phyloP scores from a whole-genome alignment of 2,888 invertebrate genomes.

The Odontomyia ornata region DNA sequence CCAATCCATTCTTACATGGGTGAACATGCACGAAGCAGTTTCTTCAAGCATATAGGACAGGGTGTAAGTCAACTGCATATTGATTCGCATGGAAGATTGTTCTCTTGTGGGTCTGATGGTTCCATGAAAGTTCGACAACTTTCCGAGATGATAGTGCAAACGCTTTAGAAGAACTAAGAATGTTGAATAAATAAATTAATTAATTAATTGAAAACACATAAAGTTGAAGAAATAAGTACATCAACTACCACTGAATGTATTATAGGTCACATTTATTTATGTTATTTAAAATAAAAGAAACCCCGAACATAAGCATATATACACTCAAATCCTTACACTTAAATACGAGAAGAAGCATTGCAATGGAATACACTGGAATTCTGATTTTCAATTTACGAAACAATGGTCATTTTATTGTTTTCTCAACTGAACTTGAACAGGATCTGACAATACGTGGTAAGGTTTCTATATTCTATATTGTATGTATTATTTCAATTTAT shows the following conservation, averaged over 20 bases:
- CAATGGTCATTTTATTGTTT: slow-evolving; percentile 18
- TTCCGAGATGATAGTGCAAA: slow-evolving; percentile 75
- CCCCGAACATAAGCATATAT: background rate
- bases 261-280: slow-evolving; percentile 42
- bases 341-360: background rate
- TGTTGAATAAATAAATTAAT: slow-evolving; percentile 16
- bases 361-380: background rate
- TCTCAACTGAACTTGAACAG: slow-evolving; percentile 24
- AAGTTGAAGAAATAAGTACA: slow-evolving; percentile 21
- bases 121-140: slow-evolving; percentile 96
- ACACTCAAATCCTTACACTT: background rate
- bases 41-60: slow-evolving; percentile 97
- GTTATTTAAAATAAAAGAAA: slow-evolving; percentile 36
- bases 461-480: slow-evolving; percentile 41
- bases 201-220: background rate
- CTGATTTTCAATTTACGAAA: background rate
- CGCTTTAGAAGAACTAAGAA: slow-evolving; percentile 64
- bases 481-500: slow-evolving; percentile 43
- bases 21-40: slow-evolving; percentile 94
- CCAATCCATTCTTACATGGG: slow-evolving; percentile 63
- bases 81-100: slow-evolving; percentile 87
- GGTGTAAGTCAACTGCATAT: slow-evolving; percentile 96
- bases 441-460: slow-evolving; percentile 43
- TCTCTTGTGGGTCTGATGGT: slow-evolving; percentile 98
- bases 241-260: slow-evolving; percentile 26